Evolutionary conservation across 2,888 invertebrate genomes (phyloP), one percentile per base, ranked within the genome.

Genomic region (Eupithecia dodoneata): DNA sequence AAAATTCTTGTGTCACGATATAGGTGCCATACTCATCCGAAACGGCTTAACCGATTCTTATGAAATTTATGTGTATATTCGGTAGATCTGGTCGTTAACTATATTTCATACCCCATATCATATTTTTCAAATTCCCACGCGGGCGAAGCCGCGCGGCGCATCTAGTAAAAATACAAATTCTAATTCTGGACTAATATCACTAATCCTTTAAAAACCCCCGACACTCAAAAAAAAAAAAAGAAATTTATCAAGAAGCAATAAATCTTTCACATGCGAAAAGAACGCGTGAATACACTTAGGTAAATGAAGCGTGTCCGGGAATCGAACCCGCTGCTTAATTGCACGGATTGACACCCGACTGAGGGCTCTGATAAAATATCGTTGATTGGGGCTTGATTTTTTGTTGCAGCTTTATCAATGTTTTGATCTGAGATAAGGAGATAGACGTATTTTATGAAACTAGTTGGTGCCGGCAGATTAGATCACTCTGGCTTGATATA

Each of bases 281-380:
- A 49, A 79, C 74, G 73, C 73, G 78, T 76, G 78, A 73, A 78
- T 76, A 74, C 75, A 75, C 73, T 84, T 83, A 84, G 82, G 85
- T 82, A 87, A 87, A 87, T 84, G 84, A 85, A 81, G 77, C 81
- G 83, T 81, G 74, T 78, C 81, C 63, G 79, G 80, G 83, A 82
- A 79, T 78, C 78, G 75, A 86, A 84, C 85, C 79, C 83, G 82
- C 82, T 84, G 82, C 82, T 84, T 87, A 85, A 87, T 88, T 88
- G 85, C 86, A 69, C 74, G 76, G 85, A 86, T 85, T 86, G 87
- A 87, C 87, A 85, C 81, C 81, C 84, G 74, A 84, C 84, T 79
- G 76, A 80, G 78, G 79, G 77, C 78, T 79, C 77, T 79, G 86
- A 86, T 85, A 81, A 81, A 71, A 42, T 42, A 74, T 75, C 72